Base-by-base conservation (phyloP, 2,888 invertebrate species). In the Germaria angustata region DNA sequence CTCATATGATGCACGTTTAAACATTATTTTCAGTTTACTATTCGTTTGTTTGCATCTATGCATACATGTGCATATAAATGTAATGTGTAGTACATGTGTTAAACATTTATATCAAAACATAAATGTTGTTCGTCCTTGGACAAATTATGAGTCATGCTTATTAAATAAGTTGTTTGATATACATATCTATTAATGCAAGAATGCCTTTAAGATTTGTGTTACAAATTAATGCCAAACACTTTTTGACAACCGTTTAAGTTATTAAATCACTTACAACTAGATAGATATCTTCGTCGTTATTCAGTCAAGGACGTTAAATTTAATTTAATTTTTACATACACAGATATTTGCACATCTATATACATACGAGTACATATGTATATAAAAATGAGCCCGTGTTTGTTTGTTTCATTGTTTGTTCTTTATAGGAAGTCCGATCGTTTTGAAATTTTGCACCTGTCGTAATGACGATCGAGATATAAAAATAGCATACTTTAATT, bases 101-200 rank as follows among this genome's bases (percentile, higher is more conserved):
- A 20, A 20, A 34, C 6, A 20, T 9, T 15, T 32, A 28, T 57
- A 20, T 22, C 9, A 20, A 20, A 20, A 11, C 8, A 11, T n/a
- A n/a, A n/a, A 44, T 24, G 34, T 32, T 32, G 8, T 28, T 13
- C 79, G 53, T 69, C 22, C 39, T n/a, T 13, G 17, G 41, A 41
- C 72, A 46, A 17, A 20, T 49, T 61, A 68, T 75, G 80, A 71
- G 46, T 80, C 75, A 81, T n/a, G n/a, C 68, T 81, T 72, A 63
- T 84, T 86, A 83, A 87, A 86, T 84, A 86, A 85, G 84, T 85
- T 86, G 86, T 86, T 85, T 85, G 84, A 86, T 87, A 85, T 85
- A 80, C 84, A 85, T 85, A 80, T 84, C 84, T 80, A 85, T 86
- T 87, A 86, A 85, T 84, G 84, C 73, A 81, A 66, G 46, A 61